phyloP scores from a whole-genome alignment of 2,797 vertebrate species.

The Anomalospiza imberbis region DNA sequence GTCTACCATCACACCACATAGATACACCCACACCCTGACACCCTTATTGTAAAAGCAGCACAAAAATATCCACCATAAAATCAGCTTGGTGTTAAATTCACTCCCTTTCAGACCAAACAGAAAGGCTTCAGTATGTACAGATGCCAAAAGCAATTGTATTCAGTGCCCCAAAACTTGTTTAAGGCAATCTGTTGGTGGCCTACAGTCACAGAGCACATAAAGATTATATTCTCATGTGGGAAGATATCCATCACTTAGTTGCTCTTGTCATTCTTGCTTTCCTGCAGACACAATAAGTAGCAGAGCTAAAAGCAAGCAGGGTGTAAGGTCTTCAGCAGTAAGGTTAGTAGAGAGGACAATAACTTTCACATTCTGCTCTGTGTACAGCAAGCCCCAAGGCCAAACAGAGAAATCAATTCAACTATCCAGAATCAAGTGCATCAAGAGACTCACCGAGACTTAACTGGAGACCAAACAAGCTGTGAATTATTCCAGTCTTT shows the following conservation, averaged over 20 bases:
- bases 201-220: conserved; percentile 6
- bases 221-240: conserved; percentile 43
- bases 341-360: not conserved
- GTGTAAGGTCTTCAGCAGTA: conserved; percentile 1
- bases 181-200: conserved; percentile 44
- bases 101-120: not conserved
- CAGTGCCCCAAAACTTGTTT: not conserved
- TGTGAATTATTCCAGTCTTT: not conserved
- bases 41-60: not conserved
- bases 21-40: not conserved
- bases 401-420: conserved; percentile 10
- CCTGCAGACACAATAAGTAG: conserved; percentile 29
- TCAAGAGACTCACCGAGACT: not conserved
- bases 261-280: conserved; percentile 40
- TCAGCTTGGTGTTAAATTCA: not conserved
- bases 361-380: not conserved
- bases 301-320: conserved; percentile 22
- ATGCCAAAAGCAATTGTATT: conserved; percentile 41
- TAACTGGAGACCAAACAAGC: not conserved
- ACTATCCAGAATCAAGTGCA: not conserved
- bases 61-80: not conserved
- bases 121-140: not conserved
- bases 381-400: not conserved
- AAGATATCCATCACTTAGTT: conserved; percentile 39
- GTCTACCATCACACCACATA: not conserved